Base-by-base conservation (phyloP, 1,140 invertebrate genomes). In the Holotrichia oblita region DNA sequence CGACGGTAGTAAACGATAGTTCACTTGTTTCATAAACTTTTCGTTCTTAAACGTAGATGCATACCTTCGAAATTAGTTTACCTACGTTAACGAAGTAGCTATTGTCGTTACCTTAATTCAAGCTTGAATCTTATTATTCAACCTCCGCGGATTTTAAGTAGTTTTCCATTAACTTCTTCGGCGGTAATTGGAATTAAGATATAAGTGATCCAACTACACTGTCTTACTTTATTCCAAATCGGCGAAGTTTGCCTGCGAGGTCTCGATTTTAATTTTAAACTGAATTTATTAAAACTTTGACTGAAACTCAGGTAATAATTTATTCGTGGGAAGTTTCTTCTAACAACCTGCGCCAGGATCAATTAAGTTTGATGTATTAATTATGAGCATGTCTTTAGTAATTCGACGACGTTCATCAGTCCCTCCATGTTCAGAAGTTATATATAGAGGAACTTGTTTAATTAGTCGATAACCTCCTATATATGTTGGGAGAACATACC, bases 231-330 rank as follows among this genome's bases (percentile, higher is more conserved):
- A n/a, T 14, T 6, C 14, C 14, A 55, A 55, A 55, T 55, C 48
- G 48, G 61, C 8, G 8, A 27, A 69, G 61, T 27, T 24, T 9
- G 61, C 27, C 27, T 34, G 1, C 27, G 61, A 34, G 12, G 61
- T 69, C 27, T 34, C 10, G 44, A 14, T 48, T 17, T 24, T n/a
- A 27, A 34, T 69, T 69, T 10, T 27, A 27, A 69, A 69, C 7
- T 34, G 61, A 69, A 69, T 69, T 69, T 69, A 69, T 69, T 69
- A 69, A 69, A 69, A 69, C 61, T 69, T 69, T 9, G 61, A 17
- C 12, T 20, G 61, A 34, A 69, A 69, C 22, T 69, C 27, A 69
- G 61, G 61, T 69, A 69, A 34, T 69, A 34, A 69, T 55, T n/a
- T n/a, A n/a, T n/a, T 17, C 61, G 4, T 6, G 22, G 1, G 12